Conservation (phyloP, 2,888 invertebrate genomes). For the Agrenia bidenticulata region DNA sequence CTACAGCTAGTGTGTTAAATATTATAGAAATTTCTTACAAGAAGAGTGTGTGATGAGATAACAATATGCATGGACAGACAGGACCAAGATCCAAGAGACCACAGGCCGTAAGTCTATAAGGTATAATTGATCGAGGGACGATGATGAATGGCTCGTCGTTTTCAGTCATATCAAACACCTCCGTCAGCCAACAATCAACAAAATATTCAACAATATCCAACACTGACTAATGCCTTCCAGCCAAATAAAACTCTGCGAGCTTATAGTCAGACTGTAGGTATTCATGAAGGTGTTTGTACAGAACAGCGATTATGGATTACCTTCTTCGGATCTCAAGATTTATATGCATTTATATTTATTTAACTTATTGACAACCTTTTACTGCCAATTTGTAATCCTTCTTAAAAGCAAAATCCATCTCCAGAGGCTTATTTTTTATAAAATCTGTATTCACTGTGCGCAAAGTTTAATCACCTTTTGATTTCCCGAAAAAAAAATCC, state of each 20-base stretch:
- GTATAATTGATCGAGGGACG: conserved; percentile 17
- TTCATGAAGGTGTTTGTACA: no score
- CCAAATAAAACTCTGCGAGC: no score
- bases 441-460: neutral
- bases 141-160: conserved; percentile 20
- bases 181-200: conserved; percentile 5
- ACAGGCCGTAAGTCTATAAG: neutral
- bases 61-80: conserved; percentile 13
- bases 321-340: no score
- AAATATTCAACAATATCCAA: no score
- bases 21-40: neutral
- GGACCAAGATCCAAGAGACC: neutral
- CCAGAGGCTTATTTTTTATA: no score
- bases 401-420: no score
- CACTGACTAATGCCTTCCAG: no score
- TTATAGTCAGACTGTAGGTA: no score
- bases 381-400: no score
- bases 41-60: conserved; percentile 4
- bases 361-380: no score
- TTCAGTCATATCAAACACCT: conserved; percentile 21
- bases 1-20: neutral
- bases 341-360: no score
- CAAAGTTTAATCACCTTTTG: neutral
- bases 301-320: no score
- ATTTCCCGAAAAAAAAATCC: neutral